phyloP scores from a whole-genome alignment of 2,113 vertebrate species.

The Coracopsis vasa region DNA sequence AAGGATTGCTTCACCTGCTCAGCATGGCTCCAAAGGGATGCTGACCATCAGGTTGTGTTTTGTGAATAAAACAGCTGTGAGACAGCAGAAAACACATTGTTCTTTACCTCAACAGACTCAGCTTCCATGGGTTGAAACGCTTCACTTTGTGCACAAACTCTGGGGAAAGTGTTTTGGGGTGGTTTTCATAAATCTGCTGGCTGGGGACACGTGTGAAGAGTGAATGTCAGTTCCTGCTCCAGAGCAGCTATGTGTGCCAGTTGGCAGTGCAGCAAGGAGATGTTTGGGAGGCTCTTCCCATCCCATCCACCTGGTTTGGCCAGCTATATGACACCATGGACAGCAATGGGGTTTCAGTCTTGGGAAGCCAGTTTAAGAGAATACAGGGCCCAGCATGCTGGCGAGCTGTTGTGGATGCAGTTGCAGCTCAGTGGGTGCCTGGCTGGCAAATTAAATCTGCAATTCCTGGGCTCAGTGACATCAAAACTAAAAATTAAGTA shows the following conservation, averaged over 20 bases:
- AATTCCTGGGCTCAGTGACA: neutral
- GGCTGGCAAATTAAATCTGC: neutral
- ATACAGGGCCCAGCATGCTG: neutral
- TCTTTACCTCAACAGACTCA: neutral
- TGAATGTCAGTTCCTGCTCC: neutral
- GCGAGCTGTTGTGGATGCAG: neutral
- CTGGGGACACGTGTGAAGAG: neutral
- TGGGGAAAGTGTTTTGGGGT: neutral
- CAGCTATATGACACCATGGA: neutral
- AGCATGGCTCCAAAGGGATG: neutral
- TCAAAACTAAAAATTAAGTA: neutral
- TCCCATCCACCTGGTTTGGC: rapidly evolving
- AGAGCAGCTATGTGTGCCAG: rapidly evolving
- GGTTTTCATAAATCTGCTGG: neutral
- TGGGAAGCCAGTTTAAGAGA: neutral
- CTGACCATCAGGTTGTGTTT: neutral
- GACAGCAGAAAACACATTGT: neutral
- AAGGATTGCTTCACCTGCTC: neutral
- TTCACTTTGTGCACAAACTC: neutral
- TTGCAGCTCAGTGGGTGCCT: neutral
- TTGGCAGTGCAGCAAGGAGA: neutral
- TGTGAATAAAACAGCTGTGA: neutral
- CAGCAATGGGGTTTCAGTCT: neutral
- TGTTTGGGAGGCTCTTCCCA: neutral
- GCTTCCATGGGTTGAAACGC: rapidly evolving